phyloP scores from a whole-genome alignment of 2,113 vertebrate species.

The Rhinichthys klamathensis region DNA sequence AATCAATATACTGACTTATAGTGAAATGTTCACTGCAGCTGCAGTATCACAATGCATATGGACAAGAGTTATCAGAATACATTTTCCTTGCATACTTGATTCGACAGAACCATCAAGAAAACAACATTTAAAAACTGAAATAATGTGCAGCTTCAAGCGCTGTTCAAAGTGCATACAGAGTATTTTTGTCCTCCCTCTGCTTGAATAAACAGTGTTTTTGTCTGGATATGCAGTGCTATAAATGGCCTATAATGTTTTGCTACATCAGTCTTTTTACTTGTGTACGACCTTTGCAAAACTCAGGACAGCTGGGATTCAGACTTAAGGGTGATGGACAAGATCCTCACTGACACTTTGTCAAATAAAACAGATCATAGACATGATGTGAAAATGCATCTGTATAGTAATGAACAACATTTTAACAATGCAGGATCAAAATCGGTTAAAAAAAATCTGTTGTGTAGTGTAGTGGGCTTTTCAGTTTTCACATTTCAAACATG shows the following conservation, averaged over 20 bases:
- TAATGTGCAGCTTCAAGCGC: background rate
- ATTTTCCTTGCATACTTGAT: background rate
- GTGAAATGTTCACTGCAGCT: background rate
- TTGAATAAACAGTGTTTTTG: background rate
- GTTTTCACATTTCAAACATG: constrained; percentile 13
- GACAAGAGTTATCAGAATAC: background rate
- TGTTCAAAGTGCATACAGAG: constrained; percentile 36
- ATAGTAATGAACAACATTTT: constrained; percentile 5
- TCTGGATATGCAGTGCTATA: background rate
- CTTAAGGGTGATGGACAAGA: constrained; percentile 14
- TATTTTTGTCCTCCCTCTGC: constrained; percentile 34
- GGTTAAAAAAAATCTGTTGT: background rate
- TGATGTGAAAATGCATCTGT: background rate
- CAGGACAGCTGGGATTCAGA: background rate
- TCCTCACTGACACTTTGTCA: background rate
- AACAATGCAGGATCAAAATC: constrained; percentile 5
- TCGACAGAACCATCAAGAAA: constrained; percentile 12
- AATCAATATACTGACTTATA: background rate
- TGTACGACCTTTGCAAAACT: background rate
- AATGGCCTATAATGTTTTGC: constrained; percentile 4
- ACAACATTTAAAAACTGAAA: constrained; percentile 4
- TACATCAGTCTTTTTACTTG: constrained; percentile 24
- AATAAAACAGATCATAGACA: background rate
- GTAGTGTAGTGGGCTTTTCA: constrained; percentile 15
- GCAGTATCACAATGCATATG: background rate